Evolutionary conservation across 2,888 invertebrate species (phyloP).

Genomic region (Dinocampus coccinellae): DNA sequence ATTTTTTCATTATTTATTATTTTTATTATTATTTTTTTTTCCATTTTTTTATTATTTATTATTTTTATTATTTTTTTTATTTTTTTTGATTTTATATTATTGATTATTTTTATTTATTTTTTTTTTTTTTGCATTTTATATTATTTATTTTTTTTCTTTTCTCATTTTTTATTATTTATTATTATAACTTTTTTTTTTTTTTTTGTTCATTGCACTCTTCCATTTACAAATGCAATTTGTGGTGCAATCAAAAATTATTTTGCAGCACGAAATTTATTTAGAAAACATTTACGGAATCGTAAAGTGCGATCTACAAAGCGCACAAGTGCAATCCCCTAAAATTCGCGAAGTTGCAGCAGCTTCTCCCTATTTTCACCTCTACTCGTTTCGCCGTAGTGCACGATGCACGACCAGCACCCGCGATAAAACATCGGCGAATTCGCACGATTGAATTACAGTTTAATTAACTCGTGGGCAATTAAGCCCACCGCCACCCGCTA

Average conservation of each 20-base stretch:
- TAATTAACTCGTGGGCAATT: slow-evolving; percentile 68
- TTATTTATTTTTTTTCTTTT: neutral
- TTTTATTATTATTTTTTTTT: too few relatives aligned
- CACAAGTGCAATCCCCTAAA: slow-evolving; percentile 22
- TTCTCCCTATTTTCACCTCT: slow-evolving; percentile 6
- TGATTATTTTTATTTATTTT: neutral
- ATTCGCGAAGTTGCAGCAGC: slow-evolving; percentile 35
- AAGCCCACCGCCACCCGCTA: slow-evolving; percentile 51
- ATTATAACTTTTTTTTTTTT: neutral
- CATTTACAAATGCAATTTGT: slow-evolving; percentile 1
- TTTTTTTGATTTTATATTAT: neutral
- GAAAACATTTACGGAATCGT: slow-evolving; percentile 18
- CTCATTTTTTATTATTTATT: too few relatives aligned
- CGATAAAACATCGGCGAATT: slow-evolving; percentile 67
- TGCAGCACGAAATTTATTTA: slow-evolving; percentile 25
- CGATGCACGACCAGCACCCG: slow-evolving; percentile 39
- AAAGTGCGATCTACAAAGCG: slow-evolving; percentile 15
- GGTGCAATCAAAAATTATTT: slow-evolving; percentile 21
- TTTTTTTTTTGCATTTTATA: too few relatives aligned
- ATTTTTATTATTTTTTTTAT: neutral
- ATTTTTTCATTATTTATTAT: neutral
- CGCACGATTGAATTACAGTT: slow-evolving; percentile 68
- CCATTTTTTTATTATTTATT: neutral
- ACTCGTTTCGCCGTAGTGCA: slow-evolving; percentile 18
- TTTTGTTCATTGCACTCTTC: neutral